Base-by-base conservation (phyloP, 2,888 invertebrate genomes). In the Zelleria hepariella region DNA sequence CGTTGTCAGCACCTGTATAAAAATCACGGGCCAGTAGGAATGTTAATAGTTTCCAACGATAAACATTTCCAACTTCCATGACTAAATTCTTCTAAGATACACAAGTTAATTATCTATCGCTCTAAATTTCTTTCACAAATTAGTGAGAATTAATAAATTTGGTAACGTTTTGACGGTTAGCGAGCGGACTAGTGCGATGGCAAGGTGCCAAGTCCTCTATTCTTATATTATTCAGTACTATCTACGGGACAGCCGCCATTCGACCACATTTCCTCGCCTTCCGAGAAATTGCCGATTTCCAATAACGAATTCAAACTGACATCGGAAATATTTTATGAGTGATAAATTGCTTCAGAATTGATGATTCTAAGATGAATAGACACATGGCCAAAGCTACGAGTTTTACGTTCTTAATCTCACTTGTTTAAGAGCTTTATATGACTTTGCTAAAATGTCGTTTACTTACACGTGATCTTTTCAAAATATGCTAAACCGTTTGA, bases 301-400 rank as follows among this genome's bases (percentile, higher is more conserved):
- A 79, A 65, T 71, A 72, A 75, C 75, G 72, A 74, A 75, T 73
- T 72, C 70, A 70, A 72, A 75, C 75, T 73, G 77, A 73, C 74
- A 74, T 77, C 78, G 79, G 80, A 82, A 81, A 80, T 81, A 79
- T 78, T 81, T 80, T 82, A 80, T 81, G 74, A 79, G 75, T 77
- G 77, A 78, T 79, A 78, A 79, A 81, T 82, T 75, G 73, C 70
- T 70, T 64, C 61, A 60, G 67, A 71, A 75, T 71, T 71, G 71
- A 72, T 70, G 67, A 66, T 63, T 68, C 65, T 62, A 62, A 64
- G 68, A 69, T 68, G 68, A 68, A 67, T 15, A 57, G 57, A 57
- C 5, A 47, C 24, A n/a, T n/a, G 23, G 57, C 21, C 7, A 27
- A 55, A 32, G 32, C 20, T 18, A 32, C 32, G 24, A 27, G 21